Percentiles rank a stretch among this genome's conserved stretches.
phyloP scores from a whole-genome alignment of 1,140 invertebrate species.

The Saccostrea echinata region DNA sequence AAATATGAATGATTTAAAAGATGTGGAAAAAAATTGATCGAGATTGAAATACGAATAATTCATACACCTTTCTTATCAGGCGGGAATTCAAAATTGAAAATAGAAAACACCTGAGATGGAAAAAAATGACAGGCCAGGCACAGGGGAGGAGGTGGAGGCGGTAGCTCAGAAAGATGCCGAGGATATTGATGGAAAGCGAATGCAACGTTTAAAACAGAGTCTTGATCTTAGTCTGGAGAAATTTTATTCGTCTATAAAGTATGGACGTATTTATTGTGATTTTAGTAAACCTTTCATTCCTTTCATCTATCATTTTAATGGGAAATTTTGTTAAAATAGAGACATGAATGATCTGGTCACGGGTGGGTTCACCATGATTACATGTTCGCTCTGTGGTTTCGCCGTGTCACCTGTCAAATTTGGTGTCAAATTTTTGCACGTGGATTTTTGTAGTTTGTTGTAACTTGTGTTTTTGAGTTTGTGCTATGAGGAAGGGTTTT shows the following conservation, averaged over 20 bases:
- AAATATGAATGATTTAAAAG: neutral
- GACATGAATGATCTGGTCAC: too few species aligned
- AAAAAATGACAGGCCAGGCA: neutral
- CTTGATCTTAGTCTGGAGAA: neutral
- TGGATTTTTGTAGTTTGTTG: too few species aligned
- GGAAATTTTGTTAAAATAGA: too few species aligned
- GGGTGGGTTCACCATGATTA: too few species aligned
- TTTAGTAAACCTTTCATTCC: too few species aligned
- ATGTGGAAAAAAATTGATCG: neutral
- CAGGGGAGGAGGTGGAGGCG: neutral
- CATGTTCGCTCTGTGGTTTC: too few species aligned
- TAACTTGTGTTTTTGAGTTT: too few species aligned
- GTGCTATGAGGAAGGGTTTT: too few species aligned
- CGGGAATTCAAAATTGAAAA: neutral
- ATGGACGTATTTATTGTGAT: neutral
- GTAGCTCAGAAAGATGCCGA: neutral
- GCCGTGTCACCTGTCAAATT: too few species aligned
- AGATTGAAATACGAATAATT: neutral
- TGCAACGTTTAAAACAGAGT: conserved; percentile 2
- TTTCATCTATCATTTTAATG: too few species aligned
- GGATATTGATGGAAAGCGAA: conserved; percentile 17
- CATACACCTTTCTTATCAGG: neutral
- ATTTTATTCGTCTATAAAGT: conserved; percentile 12
- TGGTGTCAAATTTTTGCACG: too few species aligned
- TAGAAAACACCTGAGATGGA: neutral